Evolutionary conservation across 2,888 invertebrate species (phyloP).

Genomic region (Tuberolachnus salignus): DNA sequence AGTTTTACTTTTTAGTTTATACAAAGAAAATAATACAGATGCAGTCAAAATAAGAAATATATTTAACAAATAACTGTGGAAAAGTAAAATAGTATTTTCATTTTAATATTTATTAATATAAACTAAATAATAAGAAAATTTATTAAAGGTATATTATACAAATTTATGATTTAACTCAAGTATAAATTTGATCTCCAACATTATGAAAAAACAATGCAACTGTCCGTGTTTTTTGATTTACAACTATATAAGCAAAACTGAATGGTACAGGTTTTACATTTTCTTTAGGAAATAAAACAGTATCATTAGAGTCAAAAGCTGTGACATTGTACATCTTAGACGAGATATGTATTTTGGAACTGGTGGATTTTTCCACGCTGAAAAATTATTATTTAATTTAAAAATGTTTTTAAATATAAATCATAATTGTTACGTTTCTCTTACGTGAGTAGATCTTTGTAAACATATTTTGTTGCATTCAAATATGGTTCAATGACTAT

Average conservation of each 20-base stretch:
- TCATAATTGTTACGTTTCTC: not conserved
- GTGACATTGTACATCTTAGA: slow-evolving; percentile 27
- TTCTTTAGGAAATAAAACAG: slow-evolving; percentile 30
- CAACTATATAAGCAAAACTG: slow-evolving; percentile 39
- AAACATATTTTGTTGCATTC: slow-evolving; percentile 65
- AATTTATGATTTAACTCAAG: not conserved
- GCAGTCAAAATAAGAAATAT: too few relatives aligned
- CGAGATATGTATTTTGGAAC: slow-evolving; percentile 19
- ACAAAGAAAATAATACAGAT: too few relatives aligned
- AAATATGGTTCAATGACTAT: slow-evolving; percentile 66
- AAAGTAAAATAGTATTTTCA: too few relatives aligned
- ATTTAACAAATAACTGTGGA: too few relatives aligned
- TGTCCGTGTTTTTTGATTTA: slow-evolving; percentile 40
- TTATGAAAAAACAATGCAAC: slow-evolving; percentile 39
- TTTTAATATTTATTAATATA: too few relatives aligned
- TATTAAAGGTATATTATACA: too few relatives aligned
- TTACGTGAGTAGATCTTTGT: slow-evolving; percentile 67
- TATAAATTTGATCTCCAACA: slow-evolving; percentile 37
- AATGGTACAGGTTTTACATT: not conserved
- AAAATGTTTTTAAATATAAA: not conserved
- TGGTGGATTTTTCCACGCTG: slow-evolving; percentile 57
- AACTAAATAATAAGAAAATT: too few relatives aligned
- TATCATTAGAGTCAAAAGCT: slow-evolving; percentile 8
- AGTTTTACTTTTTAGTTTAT: too few relatives aligned
- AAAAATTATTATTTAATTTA: not conserved